Conservation (phyloP, 2,797 vertebrate species). For the Pterois miles region DNA sequence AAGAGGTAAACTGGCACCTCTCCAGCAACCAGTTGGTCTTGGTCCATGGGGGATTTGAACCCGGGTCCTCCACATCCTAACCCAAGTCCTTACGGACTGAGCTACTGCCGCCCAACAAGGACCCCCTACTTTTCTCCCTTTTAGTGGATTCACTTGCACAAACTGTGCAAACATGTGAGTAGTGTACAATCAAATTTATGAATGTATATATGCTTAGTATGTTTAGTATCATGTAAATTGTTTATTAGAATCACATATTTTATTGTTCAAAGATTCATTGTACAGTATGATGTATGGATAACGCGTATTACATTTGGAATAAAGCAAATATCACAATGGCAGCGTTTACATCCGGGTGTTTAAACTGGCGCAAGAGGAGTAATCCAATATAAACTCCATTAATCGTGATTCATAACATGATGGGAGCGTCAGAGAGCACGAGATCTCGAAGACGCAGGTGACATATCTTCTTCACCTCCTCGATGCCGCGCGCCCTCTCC, state of each 20-base stretch:
- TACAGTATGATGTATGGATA: conserved; percentile 1
- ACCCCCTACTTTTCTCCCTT: not conserved
- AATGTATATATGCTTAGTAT: conserved; percentile 24
- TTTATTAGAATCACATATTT: conserved; percentile 9
- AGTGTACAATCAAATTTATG: not conserved
- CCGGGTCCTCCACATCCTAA: too few relatives aligned
- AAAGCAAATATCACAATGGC: conserved; percentile 22
- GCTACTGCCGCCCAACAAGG: too few relatives aligned
- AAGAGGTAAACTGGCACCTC: too few relatives aligned
- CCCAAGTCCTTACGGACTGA: too few relatives aligned
- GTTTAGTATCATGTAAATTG: conserved; percentile 1
- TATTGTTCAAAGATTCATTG: conserved; percentile 26
- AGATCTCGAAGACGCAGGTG: conserved; percentile 80
- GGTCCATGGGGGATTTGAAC: too few relatives aligned
- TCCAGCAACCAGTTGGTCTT: too few relatives aligned
- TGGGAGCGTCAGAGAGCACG: conserved; percentile 26
- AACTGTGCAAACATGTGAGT: not conserved
- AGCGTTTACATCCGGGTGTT: not conserved
- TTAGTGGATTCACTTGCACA: not conserved
- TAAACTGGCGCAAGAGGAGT: too few relatives aligned
- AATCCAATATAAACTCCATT: not conserved
- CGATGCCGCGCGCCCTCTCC: conserved; percentile 80
- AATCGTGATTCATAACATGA: conserved; percentile 44
- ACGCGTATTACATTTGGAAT: conserved; percentile 35
- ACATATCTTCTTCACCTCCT: conserved; percentile 88